Evolutionary conservation across 2,888 invertebrate genomes (phyloP).

Genomic region (Nemurella pictetii): DNA sequence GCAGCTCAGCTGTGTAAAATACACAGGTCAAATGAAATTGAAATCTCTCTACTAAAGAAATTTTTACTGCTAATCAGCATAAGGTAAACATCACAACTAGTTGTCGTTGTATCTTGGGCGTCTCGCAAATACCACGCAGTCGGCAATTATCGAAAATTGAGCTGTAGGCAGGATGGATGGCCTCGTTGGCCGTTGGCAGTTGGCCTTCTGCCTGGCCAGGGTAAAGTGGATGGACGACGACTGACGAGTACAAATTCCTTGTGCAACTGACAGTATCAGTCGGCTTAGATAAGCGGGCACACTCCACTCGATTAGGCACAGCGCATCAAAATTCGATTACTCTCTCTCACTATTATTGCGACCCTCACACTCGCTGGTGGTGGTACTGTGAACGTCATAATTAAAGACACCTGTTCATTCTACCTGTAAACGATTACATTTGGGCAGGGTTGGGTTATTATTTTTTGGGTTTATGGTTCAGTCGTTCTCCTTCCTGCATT

Average conservation of each 20-base stretch:
- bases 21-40: neutral
- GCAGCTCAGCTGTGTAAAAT: slow-evolving; percentile 9
- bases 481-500: neutral
- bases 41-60: neutral
- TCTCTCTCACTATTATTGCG: too few species aligned
- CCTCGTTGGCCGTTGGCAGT: too few species aligned
- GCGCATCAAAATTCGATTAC: neutral
- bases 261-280: neutral
- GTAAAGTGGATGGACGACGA: neutral
- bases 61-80: neutral
- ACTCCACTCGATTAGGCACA: neutral
- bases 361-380: neutral
- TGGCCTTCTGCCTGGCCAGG: neutral
- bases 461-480: neutral
- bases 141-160: neutral
- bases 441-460: neutral
- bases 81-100: neutral
- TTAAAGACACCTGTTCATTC: neutral
- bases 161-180: neutral
- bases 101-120: neutral
- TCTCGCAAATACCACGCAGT: neutral
- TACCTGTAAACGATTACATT: neutral
- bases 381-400: neutral
- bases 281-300: neutral
- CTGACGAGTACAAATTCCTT: neutral